These are phyloP conservation scores for Ranitomeya variabilis DNA, from an alignment of 2,113 vertebrate genomes.

Conservation along the genomic window DNA sequence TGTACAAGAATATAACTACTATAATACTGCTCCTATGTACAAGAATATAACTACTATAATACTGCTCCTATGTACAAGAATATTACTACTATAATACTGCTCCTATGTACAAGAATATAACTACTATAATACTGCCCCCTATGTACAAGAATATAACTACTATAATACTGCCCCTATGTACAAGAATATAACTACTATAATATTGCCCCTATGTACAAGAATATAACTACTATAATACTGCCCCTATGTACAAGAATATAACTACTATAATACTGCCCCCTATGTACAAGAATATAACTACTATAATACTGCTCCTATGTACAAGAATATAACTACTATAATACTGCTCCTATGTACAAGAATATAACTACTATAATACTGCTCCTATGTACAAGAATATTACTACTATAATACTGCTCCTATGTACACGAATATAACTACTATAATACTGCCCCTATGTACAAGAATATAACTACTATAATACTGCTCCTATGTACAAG, in stretches of 20 bases:
- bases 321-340: conserved; percentile 7
- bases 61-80: no score
- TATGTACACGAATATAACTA: conserved; percentile 3
- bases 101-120: neutral
- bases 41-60: conserved; percentile 5
- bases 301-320: neutral
- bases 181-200: neutral
- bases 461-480: neutral
- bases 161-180: neutral
- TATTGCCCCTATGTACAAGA: neutral
- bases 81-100: conserved; percentile 6
- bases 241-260: neutral
- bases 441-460: neutral
- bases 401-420: conserved; percentile 16
- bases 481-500: no score
- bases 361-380: conserved; percentile 6
- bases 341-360: neutral
- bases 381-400: neutral
- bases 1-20: conserved; percentile 3
- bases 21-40: neutral
- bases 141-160: neutral
- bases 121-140: neutral
- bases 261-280: neutral
- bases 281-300: no score
- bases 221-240: conserved; percentile 10